Conservation (phyloP, 2,888 invertebrate species). For the Drosophila putrida region DNA sequence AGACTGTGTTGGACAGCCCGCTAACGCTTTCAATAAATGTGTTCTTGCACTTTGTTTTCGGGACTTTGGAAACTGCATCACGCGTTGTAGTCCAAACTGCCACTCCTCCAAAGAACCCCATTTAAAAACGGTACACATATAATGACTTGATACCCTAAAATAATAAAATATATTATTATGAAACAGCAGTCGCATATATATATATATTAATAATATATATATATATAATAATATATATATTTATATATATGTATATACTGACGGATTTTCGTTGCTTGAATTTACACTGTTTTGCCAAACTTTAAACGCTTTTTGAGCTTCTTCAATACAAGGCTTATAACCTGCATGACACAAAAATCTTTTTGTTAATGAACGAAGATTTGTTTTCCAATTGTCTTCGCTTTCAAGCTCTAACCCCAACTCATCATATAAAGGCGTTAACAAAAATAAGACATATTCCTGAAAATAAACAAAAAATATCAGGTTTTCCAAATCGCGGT, state of each 20-base stretch:
- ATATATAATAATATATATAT: too few species aligned
- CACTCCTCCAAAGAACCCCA: slow-evolving; percentile 93
- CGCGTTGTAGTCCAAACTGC: slow-evolving; percentile 92
- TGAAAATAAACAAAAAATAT: slow-evolving; percentile 75
- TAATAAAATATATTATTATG: not conserved
- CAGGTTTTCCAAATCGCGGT: not conserved
- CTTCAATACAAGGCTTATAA: slow-evolving; percentile 91
- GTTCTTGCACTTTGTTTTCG: slow-evolving; percentile 91
- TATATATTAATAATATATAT: too few species aligned
- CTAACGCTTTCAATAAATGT: slow-evolving; percentile 91
- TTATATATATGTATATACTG: slow-evolving; percentile 83
- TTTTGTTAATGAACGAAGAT: slow-evolving; percentile 89
- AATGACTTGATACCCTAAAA: slow-evolving; percentile 90
- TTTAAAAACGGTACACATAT: slow-evolving; percentile 92
- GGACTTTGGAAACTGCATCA: slow-evolving; percentile 90
- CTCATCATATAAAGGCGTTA: slow-evolving; percentile 91
- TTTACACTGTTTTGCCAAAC: slow-evolving; percentile 91
- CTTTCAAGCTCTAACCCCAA: slow-evolving; percentile 87
- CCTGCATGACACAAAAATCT: slow-evolving; percentile 91
- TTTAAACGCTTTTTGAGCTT: slow-evolving; percentile 90
- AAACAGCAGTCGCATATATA: not conserved
- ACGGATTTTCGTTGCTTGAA: slow-evolving; percentile 93
- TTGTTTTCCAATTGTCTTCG: slow-evolving; percentile 89
- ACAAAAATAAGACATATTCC: slow-evolving; percentile 89
- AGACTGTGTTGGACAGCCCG: slow-evolving; percentile 91